Evolutionary conservation across 1,140 invertebrate genomes (phyloP), one percentile per base, ranked within the genome.

Genomic region (Orchesella cincta): DNA sequence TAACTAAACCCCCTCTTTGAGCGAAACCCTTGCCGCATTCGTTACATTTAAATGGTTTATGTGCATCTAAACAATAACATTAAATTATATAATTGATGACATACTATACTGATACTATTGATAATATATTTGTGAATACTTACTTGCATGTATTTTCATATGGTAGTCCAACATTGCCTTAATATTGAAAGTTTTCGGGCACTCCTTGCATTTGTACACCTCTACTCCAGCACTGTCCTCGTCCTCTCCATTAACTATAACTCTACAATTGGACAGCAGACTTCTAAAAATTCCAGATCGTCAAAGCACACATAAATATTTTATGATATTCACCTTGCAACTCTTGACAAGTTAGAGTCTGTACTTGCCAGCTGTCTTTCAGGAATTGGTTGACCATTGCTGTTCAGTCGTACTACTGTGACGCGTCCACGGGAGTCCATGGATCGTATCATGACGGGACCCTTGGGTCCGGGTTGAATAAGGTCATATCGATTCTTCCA

Each of bases 11-110:
- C 77, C 87, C 86, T 33, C 87, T 83, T 78, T 88, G 86, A 12
- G 86, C 86, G 84, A 88, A 88, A 31, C 86, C 87, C 82, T 87
- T 87, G 29, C 85, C 84, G 83, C 89, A 90, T 0, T 88, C 84
- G 36, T 84, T 82, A 83, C 89, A 89, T 36, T 85, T 84, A 81
- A 86, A 89, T 5, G 88, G 87, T 78, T 88, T 85, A 31, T 77
- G 36, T 8, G 52, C 74, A 39, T 73, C 70, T 73, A 31, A 39
- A 35, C 35, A 14, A 46, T 18, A 3, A 73, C 35, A 73, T 8
- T 18, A 36, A 39, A 73, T n/a, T n/a, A 46, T 36, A 14, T 14
- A 70, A 70, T 33, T 33, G n/a, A 29, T 33, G n/a, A n/a, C 18
- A 62, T 62, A 8, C 8, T 12, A 62, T 62, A 14, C 26, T 62